Conservation (phyloP, 2,113 vertebrate genomes). For the Buteo buteo region DNA sequence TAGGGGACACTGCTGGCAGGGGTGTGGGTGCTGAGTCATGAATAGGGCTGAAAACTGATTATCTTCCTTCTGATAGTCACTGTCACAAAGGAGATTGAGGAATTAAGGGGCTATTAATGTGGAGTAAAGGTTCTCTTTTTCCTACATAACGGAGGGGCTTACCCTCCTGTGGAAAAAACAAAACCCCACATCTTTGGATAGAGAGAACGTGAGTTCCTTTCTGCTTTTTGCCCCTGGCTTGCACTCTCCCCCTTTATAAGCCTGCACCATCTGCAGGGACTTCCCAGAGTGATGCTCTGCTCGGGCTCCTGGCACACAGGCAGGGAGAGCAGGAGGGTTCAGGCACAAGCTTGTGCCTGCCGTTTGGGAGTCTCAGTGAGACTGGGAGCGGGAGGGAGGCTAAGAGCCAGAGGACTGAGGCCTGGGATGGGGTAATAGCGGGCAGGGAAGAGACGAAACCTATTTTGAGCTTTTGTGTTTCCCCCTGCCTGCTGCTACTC, state of each 20-base stretch:
- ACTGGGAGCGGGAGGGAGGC: neutral
- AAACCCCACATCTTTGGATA: too few relatives aligned
- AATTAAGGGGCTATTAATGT: neutral
- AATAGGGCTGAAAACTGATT: neutral
- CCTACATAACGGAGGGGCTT: rapidly evolving
- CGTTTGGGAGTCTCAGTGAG: rapidly evolving
- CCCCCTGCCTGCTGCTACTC: neutral
- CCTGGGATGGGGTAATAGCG: neutral
- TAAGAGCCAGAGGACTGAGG: neutral
- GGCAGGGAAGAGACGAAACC: neutral
- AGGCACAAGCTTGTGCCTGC: neutral
- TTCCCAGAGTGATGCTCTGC: neutral
- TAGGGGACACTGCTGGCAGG: neutral
- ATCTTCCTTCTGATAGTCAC: neutral
- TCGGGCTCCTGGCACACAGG: rapidly evolving
- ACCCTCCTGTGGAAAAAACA: neutral
- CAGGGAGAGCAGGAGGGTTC: neutral
- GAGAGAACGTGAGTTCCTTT: neutral
- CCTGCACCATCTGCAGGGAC: neutral
- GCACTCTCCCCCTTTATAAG: neutral
- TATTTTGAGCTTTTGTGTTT: rapidly evolving
- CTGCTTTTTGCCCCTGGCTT: neutral
- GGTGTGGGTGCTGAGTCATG: neutral
- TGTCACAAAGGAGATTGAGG: neutral
- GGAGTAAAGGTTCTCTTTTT: neutral